phyloP scores from a whole-genome alignment of 1,140 invertebrate genomes.

The Episyrphus balteatus region DNA sequence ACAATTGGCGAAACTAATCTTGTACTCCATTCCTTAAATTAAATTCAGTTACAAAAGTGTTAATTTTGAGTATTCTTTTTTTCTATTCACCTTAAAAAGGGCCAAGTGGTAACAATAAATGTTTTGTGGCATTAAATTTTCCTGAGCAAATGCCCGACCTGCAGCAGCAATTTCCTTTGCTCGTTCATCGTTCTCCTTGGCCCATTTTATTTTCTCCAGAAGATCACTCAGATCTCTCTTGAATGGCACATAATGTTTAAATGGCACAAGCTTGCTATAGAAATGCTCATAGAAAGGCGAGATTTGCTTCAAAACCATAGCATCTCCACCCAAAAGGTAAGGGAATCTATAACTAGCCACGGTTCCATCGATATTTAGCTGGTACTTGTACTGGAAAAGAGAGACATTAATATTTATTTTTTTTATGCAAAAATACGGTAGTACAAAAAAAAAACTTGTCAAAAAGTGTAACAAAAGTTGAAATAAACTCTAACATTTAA shows the following conservation, averaged over 20 bases:
- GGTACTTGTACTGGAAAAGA: slow-evolving; percentile 83
- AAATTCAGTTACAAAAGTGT: slow-evolving; percentile 10
- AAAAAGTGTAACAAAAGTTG: too few relatives aligned
- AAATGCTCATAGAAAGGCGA: slow-evolving; percentile 93
- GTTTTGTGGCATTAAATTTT: slow-evolving; percentile 72
- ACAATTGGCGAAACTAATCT: slow-evolving; percentile 47
- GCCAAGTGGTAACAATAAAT: slow-evolving; percentile 83
- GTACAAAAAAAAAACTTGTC: background rate
- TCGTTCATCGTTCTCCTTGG: slow-evolving; percentile 61
- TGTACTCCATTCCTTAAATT: slow-evolving; percentile 60
- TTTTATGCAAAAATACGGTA: background rate
- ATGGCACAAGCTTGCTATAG: slow-evolving; percentile 64
- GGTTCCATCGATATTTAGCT: slow-evolving; percentile 89
- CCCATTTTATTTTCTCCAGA: slow-evolving; percentile 69
- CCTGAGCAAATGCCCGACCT: slow-evolving; percentile 60
- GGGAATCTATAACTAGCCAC: slow-evolving; percentile 93
- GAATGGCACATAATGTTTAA: slow-evolving; percentile 76
- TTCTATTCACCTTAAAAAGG: slow-evolving; percentile 54
- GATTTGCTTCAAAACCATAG: slow-evolving; percentile 83
- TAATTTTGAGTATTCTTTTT: background rate
- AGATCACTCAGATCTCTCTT: slow-evolving; percentile 70
- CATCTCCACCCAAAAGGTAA: slow-evolving; percentile 77
- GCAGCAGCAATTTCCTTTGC: slow-evolving; percentile 58
- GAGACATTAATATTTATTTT: background rate
- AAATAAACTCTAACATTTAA: too few relatives aligned